Evolutionary conservation across 2,797 vertebrate species (phyloP).

Genomic region (Siniperca scherzeri): DNA sequence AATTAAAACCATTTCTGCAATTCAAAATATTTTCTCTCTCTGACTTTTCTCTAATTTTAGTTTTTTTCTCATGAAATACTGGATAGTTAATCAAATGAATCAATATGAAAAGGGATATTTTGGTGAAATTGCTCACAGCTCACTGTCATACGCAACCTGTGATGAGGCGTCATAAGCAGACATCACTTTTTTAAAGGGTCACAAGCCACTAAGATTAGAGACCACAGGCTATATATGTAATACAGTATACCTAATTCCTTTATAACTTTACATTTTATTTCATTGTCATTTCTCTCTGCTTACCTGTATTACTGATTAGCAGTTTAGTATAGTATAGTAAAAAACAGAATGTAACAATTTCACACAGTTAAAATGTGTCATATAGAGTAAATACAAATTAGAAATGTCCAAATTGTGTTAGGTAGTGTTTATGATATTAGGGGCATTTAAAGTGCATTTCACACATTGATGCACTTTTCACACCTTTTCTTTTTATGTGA

Average conservation of each 20-base stretch:
- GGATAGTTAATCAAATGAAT: neutral
- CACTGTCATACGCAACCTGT: neutral
- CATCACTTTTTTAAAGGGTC: neutral
- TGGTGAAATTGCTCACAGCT: conserved; percentile 1
- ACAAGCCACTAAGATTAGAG: neutral
- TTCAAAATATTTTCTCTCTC: neutral
- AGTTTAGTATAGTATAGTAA: neutral
- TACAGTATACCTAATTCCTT: neutral
- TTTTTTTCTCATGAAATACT: neutral
- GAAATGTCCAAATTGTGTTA: neutral
- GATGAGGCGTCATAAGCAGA: neutral
- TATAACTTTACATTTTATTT: neutral
- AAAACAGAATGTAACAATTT: neutral
- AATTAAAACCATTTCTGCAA: neutral
- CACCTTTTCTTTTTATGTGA: neutral
- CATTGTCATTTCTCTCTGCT: conserved; percentile 8
- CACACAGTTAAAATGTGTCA: neutral
- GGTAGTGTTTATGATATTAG: neutral
- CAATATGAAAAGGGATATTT: neutral
- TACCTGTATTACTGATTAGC: neutral
- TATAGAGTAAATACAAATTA: neutral
- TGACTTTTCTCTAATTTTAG: neutral
- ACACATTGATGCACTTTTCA: neutral
- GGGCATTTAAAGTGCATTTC: neutral
- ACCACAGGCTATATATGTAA: neutral